A percentile compares a stretch with the other conserved stretches of the same genome.
Conservation (phyloP, 2,888 invertebrate species). For the Archaeoteleia sp. region DNA sequence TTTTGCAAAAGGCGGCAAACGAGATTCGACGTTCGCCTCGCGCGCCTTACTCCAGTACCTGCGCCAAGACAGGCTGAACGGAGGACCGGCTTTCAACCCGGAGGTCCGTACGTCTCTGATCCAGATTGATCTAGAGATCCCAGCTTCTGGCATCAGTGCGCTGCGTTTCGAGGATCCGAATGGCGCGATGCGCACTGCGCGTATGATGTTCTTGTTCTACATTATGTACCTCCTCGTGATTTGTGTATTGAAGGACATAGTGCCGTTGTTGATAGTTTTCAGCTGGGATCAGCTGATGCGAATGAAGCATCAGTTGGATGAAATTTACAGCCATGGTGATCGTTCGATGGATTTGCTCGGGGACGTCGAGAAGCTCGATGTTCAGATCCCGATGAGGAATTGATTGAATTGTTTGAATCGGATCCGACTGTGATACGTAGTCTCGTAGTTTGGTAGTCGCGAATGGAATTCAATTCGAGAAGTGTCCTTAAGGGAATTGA, state of each 20-base stretch:
- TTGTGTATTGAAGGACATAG: conserved; percentile 34
- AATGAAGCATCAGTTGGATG: not conserved
- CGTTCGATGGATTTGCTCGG: conserved; percentile 14
- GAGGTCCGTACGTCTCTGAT: too few relatives aligned
- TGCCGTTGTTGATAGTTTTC: conserved; percentile 5
- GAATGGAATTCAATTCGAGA: conserved; percentile 26
- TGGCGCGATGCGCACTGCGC: conserved; percentile 42
- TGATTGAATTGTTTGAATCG: conserved; percentile 8
- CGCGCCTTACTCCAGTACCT: too few relatives aligned
- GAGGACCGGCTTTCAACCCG: too few relatives aligned
- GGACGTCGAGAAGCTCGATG: conserved; percentile 4
- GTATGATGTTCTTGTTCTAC: conserved; percentile 55
- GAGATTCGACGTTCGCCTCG: too few relatives aligned
- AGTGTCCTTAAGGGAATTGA: conserved; percentile 48
- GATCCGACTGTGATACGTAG: conserved; percentile 41
- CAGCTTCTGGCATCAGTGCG: not conserved
- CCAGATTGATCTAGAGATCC: too few relatives aligned
- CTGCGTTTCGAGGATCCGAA: not conserved
- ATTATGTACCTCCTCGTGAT: conserved; percentile 52
- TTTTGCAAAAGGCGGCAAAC: too few relatives aligned
- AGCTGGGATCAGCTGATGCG: not conserved
- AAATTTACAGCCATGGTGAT: not conserved
- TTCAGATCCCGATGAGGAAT: conserved; percentile 24
- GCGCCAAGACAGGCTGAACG: too few relatives aligned
- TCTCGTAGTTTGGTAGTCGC: conserved; percentile 40